These are phyloP conservation scores for Oryzias curvinotus DNA, from an alignment of 2,113 vertebrate species.

Conservation along the genomic window DNA sequence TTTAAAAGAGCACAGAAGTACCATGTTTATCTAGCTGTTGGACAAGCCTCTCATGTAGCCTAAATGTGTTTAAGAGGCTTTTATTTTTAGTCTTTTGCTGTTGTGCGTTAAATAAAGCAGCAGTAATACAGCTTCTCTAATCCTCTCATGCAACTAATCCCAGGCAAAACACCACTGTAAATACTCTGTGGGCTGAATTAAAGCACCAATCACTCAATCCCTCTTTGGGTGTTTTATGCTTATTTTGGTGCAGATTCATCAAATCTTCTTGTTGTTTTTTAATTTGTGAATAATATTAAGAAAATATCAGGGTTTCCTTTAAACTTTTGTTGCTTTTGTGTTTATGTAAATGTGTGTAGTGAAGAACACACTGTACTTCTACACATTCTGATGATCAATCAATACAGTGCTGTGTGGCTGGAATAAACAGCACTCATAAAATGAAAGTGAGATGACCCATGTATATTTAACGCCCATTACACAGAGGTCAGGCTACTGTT, in stretches of 20 bases:
- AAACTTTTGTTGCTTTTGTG: constrained; percentile 24
- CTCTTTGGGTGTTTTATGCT: constrained; percentile 63
- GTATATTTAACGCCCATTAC: not conserved
- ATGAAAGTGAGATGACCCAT: constrained; percentile 8
- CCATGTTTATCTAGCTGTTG: constrained; percentile 48
- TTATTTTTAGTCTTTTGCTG: constrained; percentile 76
- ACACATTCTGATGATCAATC: constrained; percentile 11
- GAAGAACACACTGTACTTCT: constrained; percentile 5
- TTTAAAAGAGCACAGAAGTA: constrained; percentile 53
- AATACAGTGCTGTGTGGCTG: constrained; percentile 15
- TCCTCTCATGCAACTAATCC: constrained; percentile 79
- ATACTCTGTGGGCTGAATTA: constrained; percentile 71
- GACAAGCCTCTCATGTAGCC: constrained; percentile 61
- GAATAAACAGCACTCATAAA: constrained; percentile 7
- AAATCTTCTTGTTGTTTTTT: constrained; percentile 41
- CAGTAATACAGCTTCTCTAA: constrained; percentile 77
- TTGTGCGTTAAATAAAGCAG: constrained; percentile 78
- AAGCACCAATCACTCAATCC: constrained; percentile 72
- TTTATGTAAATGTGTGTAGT: not conserved
- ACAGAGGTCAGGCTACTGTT: constrained; percentile 1
- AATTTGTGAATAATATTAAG: constrained; percentile 15
- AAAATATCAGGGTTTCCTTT: constrained; percentile 31
- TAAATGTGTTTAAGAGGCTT: constrained; percentile 76
- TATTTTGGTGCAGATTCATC: constrained; percentile 70
- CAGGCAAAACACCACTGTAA: constrained; percentile 73